Base-by-base conservation (phyloP, 2,113 vertebrate species). In the Ageneiosus marmoratus region DNA sequence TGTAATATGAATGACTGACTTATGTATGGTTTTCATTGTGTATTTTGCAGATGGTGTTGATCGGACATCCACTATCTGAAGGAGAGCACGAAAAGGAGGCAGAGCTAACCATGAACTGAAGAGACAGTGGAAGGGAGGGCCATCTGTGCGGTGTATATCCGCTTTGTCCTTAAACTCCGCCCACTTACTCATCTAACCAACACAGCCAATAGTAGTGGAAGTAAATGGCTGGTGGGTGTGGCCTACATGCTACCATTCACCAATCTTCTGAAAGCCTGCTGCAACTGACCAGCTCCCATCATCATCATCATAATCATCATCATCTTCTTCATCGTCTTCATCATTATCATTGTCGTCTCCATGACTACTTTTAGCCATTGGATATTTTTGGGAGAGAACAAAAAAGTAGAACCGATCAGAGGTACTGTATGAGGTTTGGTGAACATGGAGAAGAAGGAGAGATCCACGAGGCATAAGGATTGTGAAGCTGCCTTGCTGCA, bases 21-120 rank as follows among this genome's bases (percentile, higher is more conserved):
- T 2, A 8, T 56, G 32, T 12, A 48, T 48, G 56, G 63, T 60
- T 9, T 79, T 60, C 22, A n/a, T 13, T 53, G 32, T 83, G 24
- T 56, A 79, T 88, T 85, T n/a, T 85, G 51, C 91, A 96, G 98
- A 99, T 76, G 97, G 97, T 34, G 95, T 97, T 0, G 98, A 99
- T 91, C 95, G 97, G 92, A 99, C 97, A 81, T 99, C 98, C 81
- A 99, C 98, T 0, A 99, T 99, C 93, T 95, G 94, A 94, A 67
- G 2, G 79, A 95, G 93, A 92, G 93, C 90, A 77, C 88, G 89
- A 84, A 90, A 89, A 90, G 86, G 86, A 81, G 83, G 89, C 86
- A 84, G 85, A 89, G 91, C 94, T 92, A 95, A 93, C 92, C 92
- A 87, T 92, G 90, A 91, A 93, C 93, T 95, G 92, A 92, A 92